phyloP scores from a whole-genome alignment of 2,888 invertebrate species.

The Nymphalis urticae region DNA sequence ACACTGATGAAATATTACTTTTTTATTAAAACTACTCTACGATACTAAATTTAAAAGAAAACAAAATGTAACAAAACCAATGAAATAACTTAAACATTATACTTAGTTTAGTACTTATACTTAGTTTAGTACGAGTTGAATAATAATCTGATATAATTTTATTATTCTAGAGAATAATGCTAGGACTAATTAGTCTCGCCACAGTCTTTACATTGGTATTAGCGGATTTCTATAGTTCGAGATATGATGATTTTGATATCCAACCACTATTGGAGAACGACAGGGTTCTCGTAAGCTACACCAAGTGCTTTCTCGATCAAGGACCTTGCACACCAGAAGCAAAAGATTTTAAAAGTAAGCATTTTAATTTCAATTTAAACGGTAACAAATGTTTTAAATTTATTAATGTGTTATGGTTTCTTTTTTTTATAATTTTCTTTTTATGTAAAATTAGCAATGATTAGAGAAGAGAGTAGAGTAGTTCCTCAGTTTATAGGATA shows the following conservation, averaged over 20 bases:
- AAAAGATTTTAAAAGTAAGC: slow-evolving; percentile 86
- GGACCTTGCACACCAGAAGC: slow-evolving; percentile 88
- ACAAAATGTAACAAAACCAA: too few species aligned
- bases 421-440: not conserved
- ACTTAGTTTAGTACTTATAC: not conserved
- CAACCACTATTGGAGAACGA: slow-evolving; percentile 85
- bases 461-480: too few species aligned
- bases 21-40: too few species aligned
- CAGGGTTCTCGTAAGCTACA: slow-evolving; percentile 84
- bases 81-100: too few species aligned
- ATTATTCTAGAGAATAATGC: slow-evolving; percentile 44
- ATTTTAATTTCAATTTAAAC: not conserved
- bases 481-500: too few species aligned
- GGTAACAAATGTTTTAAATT: not conserved
- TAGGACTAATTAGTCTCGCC: slow-evolving; percentile 40
- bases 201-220: slow-evolving; percentile 43
- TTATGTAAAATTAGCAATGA: not conserved
- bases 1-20: too few species aligned
- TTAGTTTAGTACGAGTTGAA: not conserved
- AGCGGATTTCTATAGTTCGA: slow-evolving; percentile 82
- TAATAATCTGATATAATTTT: not conserved
- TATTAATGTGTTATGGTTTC: too few species aligned
- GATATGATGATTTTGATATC: slow-evolving; percentile 87
- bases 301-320: slow-evolving; percentile 85
- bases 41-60: too few species aligned